These are phyloP conservation scores for Coptodon rendalli DNA, from an alignment of 2,113 vertebrate species.

Conservation along the genomic window DNA sequence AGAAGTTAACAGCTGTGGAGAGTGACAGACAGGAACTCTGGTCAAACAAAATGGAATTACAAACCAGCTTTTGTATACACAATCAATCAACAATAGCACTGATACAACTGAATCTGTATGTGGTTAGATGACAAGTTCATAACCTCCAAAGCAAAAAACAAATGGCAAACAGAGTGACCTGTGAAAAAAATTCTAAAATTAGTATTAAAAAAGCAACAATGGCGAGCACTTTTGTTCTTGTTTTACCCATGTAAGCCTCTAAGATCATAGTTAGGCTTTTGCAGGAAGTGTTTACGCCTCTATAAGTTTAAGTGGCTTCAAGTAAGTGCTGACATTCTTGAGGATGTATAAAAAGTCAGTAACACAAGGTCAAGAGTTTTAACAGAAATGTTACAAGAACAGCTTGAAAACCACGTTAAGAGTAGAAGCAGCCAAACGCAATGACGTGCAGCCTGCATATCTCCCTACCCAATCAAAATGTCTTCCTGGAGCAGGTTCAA, in stretches of 20 bases:
- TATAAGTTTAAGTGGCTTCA: not conserved
- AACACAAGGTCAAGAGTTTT: not conserved
- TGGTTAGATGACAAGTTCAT: not conserved
- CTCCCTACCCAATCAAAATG: not conserved
- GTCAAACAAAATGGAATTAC: not conserved
- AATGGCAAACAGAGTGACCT: not conserved
- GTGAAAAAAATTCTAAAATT: not conserved
- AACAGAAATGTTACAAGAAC: not conserved
- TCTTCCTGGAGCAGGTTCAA: not conserved
- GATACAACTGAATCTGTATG: not conserved
- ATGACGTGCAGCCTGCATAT: not conserved
- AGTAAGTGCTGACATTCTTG: not conserved
- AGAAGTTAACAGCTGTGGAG: constrained; percentile 82
- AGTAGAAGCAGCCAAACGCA: not conserved
- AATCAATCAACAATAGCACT: not conserved
- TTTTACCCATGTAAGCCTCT: not conserved
- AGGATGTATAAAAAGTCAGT: not conserved
- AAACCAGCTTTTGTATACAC: not conserved
- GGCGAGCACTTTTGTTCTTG: not conserved
- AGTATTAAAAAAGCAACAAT: not conserved
- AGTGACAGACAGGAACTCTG: constrained; percentile 16
- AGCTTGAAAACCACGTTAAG: not conserved
- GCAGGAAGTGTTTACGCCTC: not conserved
- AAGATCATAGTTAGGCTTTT: not conserved
- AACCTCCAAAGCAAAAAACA: not conserved